Evolutionary conservation across 2,888 invertebrate genomes (phyloP), one percentile per base, ranked within the genome.

Genomic region (Drosophila austrosaltans): DNA sequence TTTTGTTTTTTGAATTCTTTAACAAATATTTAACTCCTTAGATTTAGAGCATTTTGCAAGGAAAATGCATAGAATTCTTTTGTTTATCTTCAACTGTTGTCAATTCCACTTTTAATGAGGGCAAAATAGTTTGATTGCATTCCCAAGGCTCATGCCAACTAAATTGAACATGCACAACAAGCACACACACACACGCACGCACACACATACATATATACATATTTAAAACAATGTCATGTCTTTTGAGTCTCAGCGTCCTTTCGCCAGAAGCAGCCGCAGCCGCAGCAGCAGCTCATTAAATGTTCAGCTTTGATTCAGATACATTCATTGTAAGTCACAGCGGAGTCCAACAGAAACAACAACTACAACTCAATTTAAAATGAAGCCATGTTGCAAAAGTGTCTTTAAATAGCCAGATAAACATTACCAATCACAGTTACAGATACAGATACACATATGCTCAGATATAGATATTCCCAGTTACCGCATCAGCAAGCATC

Each of bases 371-470:
- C 54, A 67, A 63, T 58, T 73, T 48, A 68, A 79, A 79, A 80
- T 79, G 76, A 79, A 76, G 74, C 70, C 79, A 58, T 64, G 74
- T 79, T 71, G 82, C 16, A 83, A 79, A 83, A 79, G 67, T 72
- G 76, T 67, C 77, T 73, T 58, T 69, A 86, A 83, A 86, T 83
- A 78, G 67, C 69, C 80, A 84, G 77, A 78, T 82, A 78, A 87
- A 84, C 76, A 83, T 75, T 73, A 75, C 64, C 86, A 75, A 82
- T 77, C 68, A 67, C 68, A 70, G 81, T 65, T 77, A 69, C 62
- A 73, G 68, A 64, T 62, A 72, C 61, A 60, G 70, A 63, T 65
- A 40, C 32, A 69, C 42, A 53, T 48, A 56, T 54, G 12, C 56
- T 60, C 66, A 58, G 66, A 75, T 73, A 48, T 16, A 65, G 60